Evolutionary conservation across 2,113 vertebrate species (phyloP), one percentile per base, ranked within the genome.

Genomic region (Drymodes brunneopygia): DNA sequence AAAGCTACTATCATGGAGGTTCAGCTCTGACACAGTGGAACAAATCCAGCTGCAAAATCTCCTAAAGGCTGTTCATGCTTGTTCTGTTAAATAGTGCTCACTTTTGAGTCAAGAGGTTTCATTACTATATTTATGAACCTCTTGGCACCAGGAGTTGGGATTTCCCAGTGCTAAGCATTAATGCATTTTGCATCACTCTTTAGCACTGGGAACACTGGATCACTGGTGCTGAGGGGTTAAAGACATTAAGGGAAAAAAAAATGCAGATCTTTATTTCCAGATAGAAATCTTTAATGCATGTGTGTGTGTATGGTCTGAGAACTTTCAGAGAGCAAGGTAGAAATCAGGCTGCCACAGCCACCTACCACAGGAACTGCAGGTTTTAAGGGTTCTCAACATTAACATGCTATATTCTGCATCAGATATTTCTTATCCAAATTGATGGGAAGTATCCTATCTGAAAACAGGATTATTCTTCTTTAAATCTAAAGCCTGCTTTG

Each of bases 41-140:
- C 91, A 97, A 93, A 94, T 97, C 96, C 95, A 97, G 89, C 97
- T 97, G 77, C 94, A 96, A 97, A 97, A 88, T 48, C 82, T 97
- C 90, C 95, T 93, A 38, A 88, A 97, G 95, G 86, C 90, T 93
- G 67, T 80, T 96, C 88, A 84, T 96, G 81, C 90, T 94, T 97
- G 88, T 64, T 95, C 91, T 97, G 95, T 95, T 97, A 97, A 97
- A 97, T 92, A 96, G 91, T 87, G 82, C 87, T 98, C 96, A 91
- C 90, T 97, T 95, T 95, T 88, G 94, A 97, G 97, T 95, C 77
- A 88, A 96, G 94, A 95, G 93, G 75, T 94, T 96, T 95, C 88
- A 97, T 94, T 97, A 96, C 94, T 96, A 94, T 83, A 92, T 92
- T 96, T 92, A 97, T 96, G 92, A 96, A 96, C 92, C 74, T 96